A percentile compares a stretch with the other conserved stretches of the same genome.
Conservation (phyloP, 92 coral and sea anemone species). For the Isaurus tuberculatus region DNA sequence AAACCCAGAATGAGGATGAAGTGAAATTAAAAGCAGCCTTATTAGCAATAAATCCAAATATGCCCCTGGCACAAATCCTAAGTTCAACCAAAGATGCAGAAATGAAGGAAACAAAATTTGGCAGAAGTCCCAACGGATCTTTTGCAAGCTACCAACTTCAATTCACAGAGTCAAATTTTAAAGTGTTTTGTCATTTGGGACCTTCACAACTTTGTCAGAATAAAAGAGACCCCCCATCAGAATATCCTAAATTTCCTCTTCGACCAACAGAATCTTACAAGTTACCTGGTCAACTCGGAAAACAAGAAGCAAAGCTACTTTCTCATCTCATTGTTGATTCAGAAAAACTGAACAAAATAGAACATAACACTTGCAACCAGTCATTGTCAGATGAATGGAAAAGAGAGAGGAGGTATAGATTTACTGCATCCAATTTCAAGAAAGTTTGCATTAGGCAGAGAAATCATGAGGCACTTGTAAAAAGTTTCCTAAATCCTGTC, state of each 20-base stretch:
- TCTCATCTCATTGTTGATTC: slow-evolving; percentile 40
- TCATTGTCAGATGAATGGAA: slow-evolving; percentile 55
- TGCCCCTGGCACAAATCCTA: slow-evolving; percentile 53
- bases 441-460: slow-evolving; percentile 48
- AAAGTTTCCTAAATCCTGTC: slow-evolving; percentile 41
- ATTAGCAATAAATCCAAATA: slow-evolving; percentile 19
- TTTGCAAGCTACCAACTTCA: slow-evolving; percentile 59
- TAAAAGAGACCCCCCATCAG: slow-evolving; percentile 50
- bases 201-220: slow-evolving; percentile 39
- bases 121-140: slow-evolving; percentile 45
- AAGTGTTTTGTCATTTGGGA: slow-evolving; percentile 48
- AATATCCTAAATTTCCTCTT: slow-evolving; percentile 47
- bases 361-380: slow-evolving; percentile 42
- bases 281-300: slow-evolving; percentile 42
- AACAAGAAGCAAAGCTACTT: slow-evolving; percentile 41
- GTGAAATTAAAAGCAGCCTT: slow-evolving; percentile 36
- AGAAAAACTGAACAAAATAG: slow-evolving; percentile 51
- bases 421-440: slow-evolving; percentile 56
- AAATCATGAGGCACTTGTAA: slow-evolving; percentile 59
- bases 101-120: slow-evolving; percentile 49
- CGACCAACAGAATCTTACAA: slow-evolving; percentile 42
- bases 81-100: slow-evolving; percentile 2
- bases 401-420: slow-evolving; percentile 42
- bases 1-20: slow-evolving; percentile 46
- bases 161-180: slow-evolving; percentile 57